Percentiles rank a stretch among this genome's conserved stretches.
Conservation (phyloP, 2,797 vertebrate species). For the Micromesistius poutassou region DNA sequence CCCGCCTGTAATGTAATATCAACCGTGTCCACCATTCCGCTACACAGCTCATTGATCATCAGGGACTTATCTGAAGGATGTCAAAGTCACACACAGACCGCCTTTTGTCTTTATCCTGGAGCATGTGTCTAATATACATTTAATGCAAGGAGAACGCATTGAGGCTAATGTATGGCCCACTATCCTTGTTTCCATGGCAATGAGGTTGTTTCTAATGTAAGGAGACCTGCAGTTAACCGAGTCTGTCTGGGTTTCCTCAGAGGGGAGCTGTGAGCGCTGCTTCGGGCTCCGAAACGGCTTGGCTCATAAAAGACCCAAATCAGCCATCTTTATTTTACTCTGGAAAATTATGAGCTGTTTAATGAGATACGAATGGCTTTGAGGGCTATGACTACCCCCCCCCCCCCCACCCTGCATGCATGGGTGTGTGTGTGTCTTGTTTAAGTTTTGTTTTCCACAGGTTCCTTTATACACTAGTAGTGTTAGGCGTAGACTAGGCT, state of each 20-base stretch:
- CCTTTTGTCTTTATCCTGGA: not conserved
- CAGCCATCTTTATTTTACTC: slow-evolving; percentile 9
- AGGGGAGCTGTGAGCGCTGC: not conserved
- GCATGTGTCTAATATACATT: slow-evolving; percentile 22
- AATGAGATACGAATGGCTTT: not conserved
- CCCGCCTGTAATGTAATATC: not conserved
- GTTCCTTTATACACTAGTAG: not conserved
- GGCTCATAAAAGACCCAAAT: slow-evolving; percentile 40
- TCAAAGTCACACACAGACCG: not conserved
- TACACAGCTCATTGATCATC: not conserved
- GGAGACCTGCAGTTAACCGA: slow-evolving; percentile 47
- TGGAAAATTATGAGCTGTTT: not conserved
- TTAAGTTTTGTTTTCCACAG: not conserved
- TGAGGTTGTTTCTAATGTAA: slow-evolving; percentile 68
- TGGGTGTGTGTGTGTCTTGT: not conserved
- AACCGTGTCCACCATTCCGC: not conserved
- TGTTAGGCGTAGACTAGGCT: not conserved
- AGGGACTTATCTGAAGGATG: not conserved
- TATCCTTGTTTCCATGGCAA: slow-evolving; percentile 38
- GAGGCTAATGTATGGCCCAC: slow-evolving; percentile 46
- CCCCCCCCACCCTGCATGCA: not conserved
- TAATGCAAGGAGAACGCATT: slow-evolving; percentile 56
- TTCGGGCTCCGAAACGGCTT: slow-evolving; percentile 23
- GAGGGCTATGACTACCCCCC: not conserved
- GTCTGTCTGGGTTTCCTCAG: slow-evolving; percentile 55